Evolutionary conservation across 30 jellyfish, hydroid and myxozoan genomes (phyloP), one percentile per base, ranked within the genome.

Genomic region (Phacellophora camtschatica): DNA sequence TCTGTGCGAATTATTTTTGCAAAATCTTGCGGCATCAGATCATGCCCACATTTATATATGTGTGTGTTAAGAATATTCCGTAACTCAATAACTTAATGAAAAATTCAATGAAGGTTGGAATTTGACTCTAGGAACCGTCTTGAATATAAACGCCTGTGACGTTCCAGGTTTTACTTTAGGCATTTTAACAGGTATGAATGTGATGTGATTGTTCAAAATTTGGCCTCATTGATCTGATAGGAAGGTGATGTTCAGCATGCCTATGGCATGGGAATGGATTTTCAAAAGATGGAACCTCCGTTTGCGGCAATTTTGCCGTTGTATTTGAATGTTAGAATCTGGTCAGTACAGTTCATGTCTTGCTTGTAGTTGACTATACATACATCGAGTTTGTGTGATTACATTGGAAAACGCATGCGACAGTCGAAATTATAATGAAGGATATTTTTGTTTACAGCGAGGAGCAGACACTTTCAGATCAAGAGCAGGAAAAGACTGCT

Each of bases 251-350:
- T 63, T 77, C 78, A 66, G 46, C 83, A 66, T 80, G 84, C 84
- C 82, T 42, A 5, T 72, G 86, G 86, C 86, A 33, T 72, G 86
- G 86, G 34, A 11, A 72, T 72, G 86, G 86, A 72, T 33, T 51
- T 74, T 66, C 81, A 56, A 71, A 70, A 59, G 45, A 82, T 82
- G 94, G 94, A 82, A 27, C 94, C 94, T n/a, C 94, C 94, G 7
- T 82, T 68, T 31, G 66, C 69, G 13, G 86, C 94, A 55, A 69
- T 82, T 32, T 45, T 65, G 7, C 94, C 94, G 42, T 41, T 82
- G 71, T 82, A 82, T 68, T 59, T 82, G 71, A 66, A 82, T 42
- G 41, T 77, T 18, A 66, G 48, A 43, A 23, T 80, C n/a, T 35
- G 91, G 91, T 80, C 77, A 63, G 91, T 80, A 59, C 22, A 56